phyloP scores from a whole-genome alignment of 2,888 invertebrate genomes.

The Dexiosoma caninum region DNA sequence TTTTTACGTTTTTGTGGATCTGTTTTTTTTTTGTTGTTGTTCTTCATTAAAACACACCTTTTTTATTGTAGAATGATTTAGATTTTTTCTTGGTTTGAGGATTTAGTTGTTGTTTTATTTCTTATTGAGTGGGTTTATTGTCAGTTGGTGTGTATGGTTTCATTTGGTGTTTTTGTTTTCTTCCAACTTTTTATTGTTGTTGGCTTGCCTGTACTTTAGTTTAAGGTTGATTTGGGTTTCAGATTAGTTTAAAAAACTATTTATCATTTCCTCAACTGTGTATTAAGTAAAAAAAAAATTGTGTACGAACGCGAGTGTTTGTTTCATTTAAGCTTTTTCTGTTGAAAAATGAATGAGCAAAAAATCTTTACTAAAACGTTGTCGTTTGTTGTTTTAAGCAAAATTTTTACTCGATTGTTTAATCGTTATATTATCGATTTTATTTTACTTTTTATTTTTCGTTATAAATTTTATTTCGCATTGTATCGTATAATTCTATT shows the following conservation, averaged over 20 bases:
- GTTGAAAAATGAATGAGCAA: constrained; percentile 15
- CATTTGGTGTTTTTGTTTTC: constrained; percentile 20
- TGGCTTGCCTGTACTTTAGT: constrained; percentile 47
- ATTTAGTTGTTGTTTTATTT: constrained; percentile 54
- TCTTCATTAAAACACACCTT: constrained; percentile 60
- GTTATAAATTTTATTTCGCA: constrained; percentile 16
- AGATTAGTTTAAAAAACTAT: constrained; percentile 67
- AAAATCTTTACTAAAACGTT: constrained; percentile 26
- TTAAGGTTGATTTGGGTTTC: constrained; percentile 71
- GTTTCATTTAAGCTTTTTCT: constrained; percentile 48
- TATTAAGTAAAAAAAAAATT: neutral
- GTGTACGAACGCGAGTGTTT: neutral
- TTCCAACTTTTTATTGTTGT: constrained; percentile 6
- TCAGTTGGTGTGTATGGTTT: constrained; percentile 46
- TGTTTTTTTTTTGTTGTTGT: constrained; percentile 16
- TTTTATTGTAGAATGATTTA: constrained; percentile 58
- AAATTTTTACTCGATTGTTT: constrained; percentile 44
- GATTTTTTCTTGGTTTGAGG: constrained; percentile 35
- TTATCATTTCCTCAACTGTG: constrained; percentile 66
- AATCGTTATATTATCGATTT: constrained; percentile 59
- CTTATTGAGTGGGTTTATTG: constrained; percentile 61
- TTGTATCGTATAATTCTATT: constrained; percentile 6
- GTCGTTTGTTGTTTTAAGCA: constrained; percentile 32
- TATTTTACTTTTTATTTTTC: neutral
- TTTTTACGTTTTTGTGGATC: constrained; percentile 5